phyloP scores from a whole-genome alignment of 2,113 vertebrate species.

The Clupea harengus region DNA sequence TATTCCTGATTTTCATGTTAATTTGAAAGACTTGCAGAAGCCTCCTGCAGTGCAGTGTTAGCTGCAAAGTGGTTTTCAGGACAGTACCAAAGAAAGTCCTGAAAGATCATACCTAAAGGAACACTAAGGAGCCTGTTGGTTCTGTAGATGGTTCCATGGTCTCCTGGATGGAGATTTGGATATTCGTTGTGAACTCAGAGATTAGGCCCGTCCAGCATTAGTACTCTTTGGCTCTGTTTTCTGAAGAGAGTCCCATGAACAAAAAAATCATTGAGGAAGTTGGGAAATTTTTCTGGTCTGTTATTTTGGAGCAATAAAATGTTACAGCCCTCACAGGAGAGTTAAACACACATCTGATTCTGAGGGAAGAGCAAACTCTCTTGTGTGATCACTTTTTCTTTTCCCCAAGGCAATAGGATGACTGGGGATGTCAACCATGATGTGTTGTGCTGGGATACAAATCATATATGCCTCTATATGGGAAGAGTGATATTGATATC shows the following conservation, averaged over 20 bases:
- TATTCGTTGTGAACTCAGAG: background rate
- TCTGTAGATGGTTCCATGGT: background rate
- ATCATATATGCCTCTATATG: background rate
- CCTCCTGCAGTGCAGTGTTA: background rate
- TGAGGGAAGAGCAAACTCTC: conserved; percentile 3
- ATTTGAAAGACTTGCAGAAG: background rate
- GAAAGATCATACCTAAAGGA: background rate
- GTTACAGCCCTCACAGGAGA: background rate
- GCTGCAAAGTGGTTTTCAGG: background rate
- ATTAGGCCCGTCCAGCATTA: background rate
- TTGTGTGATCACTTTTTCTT: background rate
- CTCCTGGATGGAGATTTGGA: background rate
- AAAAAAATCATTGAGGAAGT: background rate
- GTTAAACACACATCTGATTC: conserved; percentile 4
- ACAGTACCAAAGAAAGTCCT: background rate
- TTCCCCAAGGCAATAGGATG: background rate
- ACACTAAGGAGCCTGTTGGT: background rate
- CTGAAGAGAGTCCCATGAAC: background rate
- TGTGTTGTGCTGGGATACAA: background rate
- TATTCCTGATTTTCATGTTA: conserved; percentile 5
- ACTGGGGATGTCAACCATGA: background rate
- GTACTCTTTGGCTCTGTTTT: background rate
- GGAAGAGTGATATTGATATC: background rate
- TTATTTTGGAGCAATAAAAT: background rate
- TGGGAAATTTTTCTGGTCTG: background rate